Evolutionary conservation across 2,888 invertebrate species (phyloP), one percentile per base, ranked within the genome.

Genomic region (Neuroscelio doddi): DNA sequence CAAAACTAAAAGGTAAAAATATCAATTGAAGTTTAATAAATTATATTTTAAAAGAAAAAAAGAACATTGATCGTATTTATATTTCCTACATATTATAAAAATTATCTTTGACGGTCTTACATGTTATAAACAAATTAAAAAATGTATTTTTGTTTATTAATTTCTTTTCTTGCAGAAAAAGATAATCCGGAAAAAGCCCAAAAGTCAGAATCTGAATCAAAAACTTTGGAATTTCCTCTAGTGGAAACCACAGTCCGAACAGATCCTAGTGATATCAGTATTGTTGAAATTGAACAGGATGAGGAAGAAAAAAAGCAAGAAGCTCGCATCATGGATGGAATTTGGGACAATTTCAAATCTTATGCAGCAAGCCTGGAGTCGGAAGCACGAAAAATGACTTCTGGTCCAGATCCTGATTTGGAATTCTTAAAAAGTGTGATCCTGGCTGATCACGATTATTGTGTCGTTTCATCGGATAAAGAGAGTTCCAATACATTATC

Each of bases 311-410:
- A 87, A 49, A 80, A 84, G 32, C 87, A 89, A 66, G 87, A 89
- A n/a, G 88, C 88, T 9, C 87, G 89, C 63, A 87, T 90, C 70
- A 88, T 91, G 76, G 88, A 91, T 73, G 90, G 90, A 45, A 91
- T 92, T 75, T 92, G 92, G 92, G 91, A 92, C 78, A 91, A 92
- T 78, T 92, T 92, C 73, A 90, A 92, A 77, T 90, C 89, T 53
- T 92, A 92, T 78, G 90, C 91, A 77, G 91, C 91, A 27, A 90
- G 89, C 76, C 88, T 90, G 59, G 91, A 89, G 70, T 90, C 68
- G 15, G 64, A 69, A 14, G 16, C 69, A 2, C 30, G 51, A 3
- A 58, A 65, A 3, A 15, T 53, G 1, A 56, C 49, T 27, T 58
- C 61, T 1, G 70, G 69, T 8, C 55, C 64, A 0, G 68, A 75